Evolutionary conservation across 2,113 vertebrate species (phyloP), one percentile per base, ranked within the genome.

Genomic region (Elgaria multicarinata): DNA sequence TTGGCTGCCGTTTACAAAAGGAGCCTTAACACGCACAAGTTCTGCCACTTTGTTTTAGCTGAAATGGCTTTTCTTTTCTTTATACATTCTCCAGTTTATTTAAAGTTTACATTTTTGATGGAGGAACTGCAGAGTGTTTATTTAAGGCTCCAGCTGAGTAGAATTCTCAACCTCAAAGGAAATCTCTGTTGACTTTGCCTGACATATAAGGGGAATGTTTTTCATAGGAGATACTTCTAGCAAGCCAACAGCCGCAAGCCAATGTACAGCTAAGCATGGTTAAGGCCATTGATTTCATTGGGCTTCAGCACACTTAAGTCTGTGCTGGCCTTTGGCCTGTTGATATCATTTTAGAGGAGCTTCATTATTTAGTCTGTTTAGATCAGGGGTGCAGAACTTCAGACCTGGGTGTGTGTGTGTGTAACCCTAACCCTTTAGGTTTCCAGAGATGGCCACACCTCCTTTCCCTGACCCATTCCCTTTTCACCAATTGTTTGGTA

Each of bases 181-280:
- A 94, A 92, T 81, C 76, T 93, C 89, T 1, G 0, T 92, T 91
- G 93, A 89, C 90, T 93, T n/a, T 80, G 67, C 91, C 84, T 90
- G 90, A 91, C 92, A 94, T 93, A 95, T 92, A 95, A 92, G 86
- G 92, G 93, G 94, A 91, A 77, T 62, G 50, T 96, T 94, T 94
- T 85, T 95, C 92, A 93, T 89, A 89, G 93, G 85, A 94, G 95
- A 92, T 86, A 91, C 83, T 94, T 92, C 4, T 90, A 92, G 90
- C 20, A 92, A 94, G 67, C 90, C 92, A 95, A 81, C 93, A 89
- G 95, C 91, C 90, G 92, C 85, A 92, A 64, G 46, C 79, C 71
- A 83, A 42, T 64, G 81, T 33, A 62, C 55, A 89, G 20, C 58
- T 66, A 75, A 88, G 69, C 39, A n/a, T 26, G 39, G n/a, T 83